Percentiles rank a stretch among this genome's conserved stretches.
phyloP scores from a whole-genome alignment of 2,113 vertebrate genomes.

The Nyctereutes procyonoides region DNA sequence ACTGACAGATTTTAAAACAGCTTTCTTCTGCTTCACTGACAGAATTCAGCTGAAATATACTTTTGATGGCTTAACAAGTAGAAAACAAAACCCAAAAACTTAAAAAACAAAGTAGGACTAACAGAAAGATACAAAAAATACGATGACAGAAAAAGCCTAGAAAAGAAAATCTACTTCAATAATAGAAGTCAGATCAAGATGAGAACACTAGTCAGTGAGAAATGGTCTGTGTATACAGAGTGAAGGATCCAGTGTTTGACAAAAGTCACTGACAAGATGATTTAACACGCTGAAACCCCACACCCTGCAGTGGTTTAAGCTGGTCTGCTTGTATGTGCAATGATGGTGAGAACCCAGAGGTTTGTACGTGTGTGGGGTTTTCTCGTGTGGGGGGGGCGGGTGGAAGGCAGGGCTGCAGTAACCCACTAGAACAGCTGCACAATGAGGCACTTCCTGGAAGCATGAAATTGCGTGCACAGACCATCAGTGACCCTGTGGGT shows the following conservation, averaged over 20 bases:
- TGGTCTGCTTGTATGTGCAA: fast-evolving
- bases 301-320: background rate
- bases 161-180: background rate
- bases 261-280: background rate
- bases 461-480: background rate
- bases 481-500: background rate
- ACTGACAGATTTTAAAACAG: background rate
- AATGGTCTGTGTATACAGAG: background rate
- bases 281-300: background rate
- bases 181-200: background rate
- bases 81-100: background rate
- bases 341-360: fast-evolving
- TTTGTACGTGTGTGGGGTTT: background rate
- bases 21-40: constrained; percentile 24
- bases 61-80: background rate
- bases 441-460: constrained; percentile 5
- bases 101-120: background rate
- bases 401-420: background rate
- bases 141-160: background rate
- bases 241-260: background rate
- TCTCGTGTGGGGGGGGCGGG: background rate
- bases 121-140: constrained; percentile 41
- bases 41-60: background rate
- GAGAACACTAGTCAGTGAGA: background rate
- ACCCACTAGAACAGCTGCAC: background rate